Conservation (phyloP, 2,797 vertebrate species). For the Sebastes ruberrimus region DNA sequence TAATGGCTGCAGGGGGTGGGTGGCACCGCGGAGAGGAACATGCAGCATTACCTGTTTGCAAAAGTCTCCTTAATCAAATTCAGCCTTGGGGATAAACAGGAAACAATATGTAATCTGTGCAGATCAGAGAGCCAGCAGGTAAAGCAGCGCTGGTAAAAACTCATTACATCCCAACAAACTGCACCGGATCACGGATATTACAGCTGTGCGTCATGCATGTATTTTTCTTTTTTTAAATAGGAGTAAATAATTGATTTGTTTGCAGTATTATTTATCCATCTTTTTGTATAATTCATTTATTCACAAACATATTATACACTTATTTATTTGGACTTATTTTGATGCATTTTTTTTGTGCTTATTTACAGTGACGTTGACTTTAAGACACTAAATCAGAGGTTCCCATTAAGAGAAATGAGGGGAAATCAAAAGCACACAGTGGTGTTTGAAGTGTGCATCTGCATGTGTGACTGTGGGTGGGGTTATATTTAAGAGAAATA, state of each 20-base stretch:
- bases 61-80: slow-evolving; percentile 9
- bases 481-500: too few relatives aligned
- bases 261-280: background rate
- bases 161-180: background rate
- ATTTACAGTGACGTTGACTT: too few relatives aligned
- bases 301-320: slow-evolving; percentile 1
- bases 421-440: too few relatives aligned
- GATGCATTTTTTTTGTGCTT: too few relatives aligned
- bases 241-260: background rate
- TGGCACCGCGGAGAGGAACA: background rate
- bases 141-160: background rate
- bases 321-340: background rate
- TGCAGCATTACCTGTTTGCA: background rate
- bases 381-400: too few relatives aligned
- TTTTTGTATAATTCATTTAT: background rate
- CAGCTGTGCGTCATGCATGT: background rate
- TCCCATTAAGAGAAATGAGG: too few relatives aligned
- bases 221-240: background rate
- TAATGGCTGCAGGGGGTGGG: background rate
- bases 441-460: too few relatives aligned
- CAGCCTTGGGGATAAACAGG: slow-evolving; percentile 26
- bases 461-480: too few relatives aligned
- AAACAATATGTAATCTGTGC: slow-evolving; percentile 12
- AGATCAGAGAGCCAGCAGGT: background rate
- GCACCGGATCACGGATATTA: background rate